These are phyloP conservation scores for Hylaeus anthracinus DNA, from an alignment of 1,140 invertebrate species.

Conservation along the genomic window DNA sequence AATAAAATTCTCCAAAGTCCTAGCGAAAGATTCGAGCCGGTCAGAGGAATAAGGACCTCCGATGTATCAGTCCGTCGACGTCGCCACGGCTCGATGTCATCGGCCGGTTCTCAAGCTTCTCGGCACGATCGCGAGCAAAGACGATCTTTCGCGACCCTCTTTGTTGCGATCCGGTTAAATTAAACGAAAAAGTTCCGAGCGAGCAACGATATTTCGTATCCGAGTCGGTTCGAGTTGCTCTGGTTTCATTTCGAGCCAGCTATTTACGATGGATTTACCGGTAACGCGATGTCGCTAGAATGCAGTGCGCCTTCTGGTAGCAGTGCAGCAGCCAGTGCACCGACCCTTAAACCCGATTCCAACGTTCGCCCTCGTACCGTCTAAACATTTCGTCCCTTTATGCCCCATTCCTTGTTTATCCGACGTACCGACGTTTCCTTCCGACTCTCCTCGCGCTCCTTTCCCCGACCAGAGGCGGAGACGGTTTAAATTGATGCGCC, in stretches of 20 bases:
- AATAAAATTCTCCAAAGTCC: too few relatives aligned
- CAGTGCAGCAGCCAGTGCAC: neutral
- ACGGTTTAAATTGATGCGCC: conserved; percentile 19
- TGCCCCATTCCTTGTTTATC: conserved; percentile 14
- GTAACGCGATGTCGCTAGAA: conserved; percentile 34
- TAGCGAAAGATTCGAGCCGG: too few relatives aligned
- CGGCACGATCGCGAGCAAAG: neutral
- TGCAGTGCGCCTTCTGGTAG: neutral
- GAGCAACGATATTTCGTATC: neutral
- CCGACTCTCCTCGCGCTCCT: neutral
- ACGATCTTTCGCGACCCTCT: neutral
- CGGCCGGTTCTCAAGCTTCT: too few relatives aligned
- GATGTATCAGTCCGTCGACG: too few relatives aligned
- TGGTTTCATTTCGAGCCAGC: conserved; percentile 21
- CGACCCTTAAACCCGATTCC: conserved; percentile 5
- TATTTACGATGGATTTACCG: conserved; percentile 43
- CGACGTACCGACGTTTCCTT: neutral
- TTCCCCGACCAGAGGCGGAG: conserved; percentile 9
- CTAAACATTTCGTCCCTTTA: conserved; percentile 8
- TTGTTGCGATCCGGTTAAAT: conserved; percentile 48
- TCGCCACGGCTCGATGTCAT: too few relatives aligned
- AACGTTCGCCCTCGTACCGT: neutral
- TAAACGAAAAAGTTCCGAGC: conserved; percentile 45
- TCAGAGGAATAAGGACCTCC: too few relatives aligned
- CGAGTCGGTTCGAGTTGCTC: neutral